Conservation (phyloP, 2,797 vertebrate genomes). For the Salmo trutta region DNA sequence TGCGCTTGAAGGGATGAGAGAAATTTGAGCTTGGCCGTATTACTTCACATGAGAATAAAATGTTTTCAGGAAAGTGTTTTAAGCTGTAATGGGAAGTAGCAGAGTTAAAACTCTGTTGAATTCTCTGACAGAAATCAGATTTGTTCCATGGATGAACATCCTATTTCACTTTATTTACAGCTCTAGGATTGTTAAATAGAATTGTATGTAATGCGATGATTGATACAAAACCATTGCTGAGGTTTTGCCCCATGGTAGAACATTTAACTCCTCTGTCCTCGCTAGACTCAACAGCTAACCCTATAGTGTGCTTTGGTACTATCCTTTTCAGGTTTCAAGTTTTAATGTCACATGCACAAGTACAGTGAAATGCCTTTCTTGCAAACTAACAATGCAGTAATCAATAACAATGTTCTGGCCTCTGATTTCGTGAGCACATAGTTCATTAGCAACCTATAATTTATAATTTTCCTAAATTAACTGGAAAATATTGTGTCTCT, state of each 20-base stretch:
- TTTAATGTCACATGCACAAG: no score
- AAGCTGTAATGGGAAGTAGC: conserved; percentile 68
- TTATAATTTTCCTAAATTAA: neutral
- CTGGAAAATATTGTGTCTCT: neutral
- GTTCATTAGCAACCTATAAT: neutral
- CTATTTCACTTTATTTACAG: conserved; percentile 18
- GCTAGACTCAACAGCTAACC: neutral
- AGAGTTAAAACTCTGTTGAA: conserved; percentile 54
- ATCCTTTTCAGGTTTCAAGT: neutral
- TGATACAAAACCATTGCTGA: neutral
- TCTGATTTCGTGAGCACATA: neutral
- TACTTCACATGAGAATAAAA: conserved; percentile 77
- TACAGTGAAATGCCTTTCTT: no score
- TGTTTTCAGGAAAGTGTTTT: conserved; percentile 76
- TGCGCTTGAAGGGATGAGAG: conserved; percentile 88
- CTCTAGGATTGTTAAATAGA: conserved; percentile 13
- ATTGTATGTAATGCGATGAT: neutral
- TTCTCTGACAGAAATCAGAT: conserved; percentile 32
- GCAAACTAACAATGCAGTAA: no score
- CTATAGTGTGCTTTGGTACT: neutral
- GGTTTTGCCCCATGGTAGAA: neutral
- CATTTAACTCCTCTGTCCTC: no score
- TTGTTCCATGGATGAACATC: conserved; percentile 31
- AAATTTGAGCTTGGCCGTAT: conserved; percentile 86
- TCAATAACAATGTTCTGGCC: neutral